Base-by-base conservation (phyloP, 30 jellyfish, hydroid and myxozoan genomes). In the Hydractinia symbiolongicarpus region DNA sequence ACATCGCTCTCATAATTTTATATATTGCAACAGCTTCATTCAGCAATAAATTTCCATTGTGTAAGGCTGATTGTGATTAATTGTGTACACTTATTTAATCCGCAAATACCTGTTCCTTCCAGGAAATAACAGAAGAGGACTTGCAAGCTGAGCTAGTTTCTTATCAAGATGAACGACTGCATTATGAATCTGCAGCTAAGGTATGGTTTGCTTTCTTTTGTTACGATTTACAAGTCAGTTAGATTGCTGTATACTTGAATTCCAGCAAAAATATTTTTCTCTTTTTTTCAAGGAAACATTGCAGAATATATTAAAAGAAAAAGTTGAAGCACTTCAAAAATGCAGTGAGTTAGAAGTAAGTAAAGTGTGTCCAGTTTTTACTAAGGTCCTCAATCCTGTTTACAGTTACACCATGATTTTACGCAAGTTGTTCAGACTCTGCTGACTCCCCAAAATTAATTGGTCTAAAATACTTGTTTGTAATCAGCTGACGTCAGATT, bases 291-390 rank as follows among this genome's bases (percentile, higher is more conserved):
- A 93, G 98, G 95, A 93, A 83, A 79, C 84, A 19, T 55, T 93
- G 4, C 89, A 84, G 61, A 81, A 86, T 49, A 20, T 84, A 64
- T 20, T 93, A 4, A 81, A 83, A 54, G 96, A 93, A 76, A 86
- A 93, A 72, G 82, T 84, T 21, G 90, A 83, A 6, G 87, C 83
- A 7, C 66, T 85, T 55, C 88, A 72, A 61, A 93, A 93, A 78
- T 86, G 80, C 50, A 70, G 88, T 71, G 98, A 93, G 61, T 84
- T 84, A 9, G 96, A 93, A 88, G 98, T 93, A 82, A 56, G 11
- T 75, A 0, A 2, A 30, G 44, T 30, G 44, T 30, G 44, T 30
- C 44, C 2, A 0, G 44, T 30, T 30, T 30, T 30, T 30, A 30
- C 44, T 30, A n/a, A n/a, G n/a, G n/a, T n/a, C n/a, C n/a, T n/a